Conservation (phyloP, 1,140 invertebrate species). For the Coelopa frigida region DNA sequence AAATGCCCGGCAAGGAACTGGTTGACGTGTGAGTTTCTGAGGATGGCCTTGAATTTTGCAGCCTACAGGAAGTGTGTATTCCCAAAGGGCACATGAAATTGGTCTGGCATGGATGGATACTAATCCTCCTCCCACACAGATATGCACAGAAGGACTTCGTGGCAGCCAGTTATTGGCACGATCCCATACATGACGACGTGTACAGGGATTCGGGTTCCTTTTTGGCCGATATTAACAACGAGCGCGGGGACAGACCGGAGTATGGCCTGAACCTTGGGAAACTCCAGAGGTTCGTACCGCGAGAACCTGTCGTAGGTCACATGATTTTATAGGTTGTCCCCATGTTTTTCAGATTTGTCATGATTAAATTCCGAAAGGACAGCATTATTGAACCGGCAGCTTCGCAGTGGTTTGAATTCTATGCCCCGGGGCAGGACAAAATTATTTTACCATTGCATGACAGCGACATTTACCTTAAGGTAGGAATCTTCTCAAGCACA, state of each 20-base stretch:
- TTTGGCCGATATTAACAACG: conserved; percentile 95
- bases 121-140: conserved; percentile 46
- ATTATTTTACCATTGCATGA: conserved; percentile 55
- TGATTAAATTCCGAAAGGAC: conserved; percentile 89
- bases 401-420: conserved; percentile 89
- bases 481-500: no score
- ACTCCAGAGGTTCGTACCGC: conserved; percentile 56
- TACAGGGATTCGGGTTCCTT: conserved; percentile 81
- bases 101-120: no score
- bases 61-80: conserved; percentile 71
- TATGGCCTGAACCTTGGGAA: conserved; percentile 70
- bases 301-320: no score
- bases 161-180: conserved; percentile 98
- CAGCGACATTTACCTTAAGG: conserved; percentile 55
- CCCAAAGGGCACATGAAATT: no score
- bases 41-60: conserved; percentile 73
- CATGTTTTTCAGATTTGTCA: conserved; percentile 58
- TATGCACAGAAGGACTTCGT: conserved; percentile 71
- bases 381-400: conserved; percentile 86
- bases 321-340: background rate
- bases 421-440: conserved; percentile 64
- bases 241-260: conserved; percentile 62
- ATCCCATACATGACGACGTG: conserved; percentile 75
- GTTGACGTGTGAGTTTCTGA: conserved; percentile 66
- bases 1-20: conserved; percentile 61